A percentile compares a stretch with the other conserved stretches of the same genome.
These are phyloP conservation scores for Sympetrum striolatum DNA, from an alignment of 2,888 invertebrate species.

Conservation along the genomic window DNA sequence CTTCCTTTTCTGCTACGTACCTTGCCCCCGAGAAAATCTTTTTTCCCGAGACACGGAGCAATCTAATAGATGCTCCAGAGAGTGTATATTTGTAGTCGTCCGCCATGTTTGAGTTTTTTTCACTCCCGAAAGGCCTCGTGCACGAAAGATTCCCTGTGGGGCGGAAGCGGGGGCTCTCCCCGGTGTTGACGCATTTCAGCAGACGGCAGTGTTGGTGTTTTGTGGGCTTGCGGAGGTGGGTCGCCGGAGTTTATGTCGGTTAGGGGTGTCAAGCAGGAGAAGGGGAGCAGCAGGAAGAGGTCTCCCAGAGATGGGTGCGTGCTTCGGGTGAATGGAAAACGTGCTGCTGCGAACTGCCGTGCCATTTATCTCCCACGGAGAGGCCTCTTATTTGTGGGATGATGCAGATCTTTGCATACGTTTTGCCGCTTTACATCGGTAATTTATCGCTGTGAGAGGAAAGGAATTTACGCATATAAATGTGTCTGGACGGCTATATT, in stretches of 20 bases:
- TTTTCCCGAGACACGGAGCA: too few species aligned
- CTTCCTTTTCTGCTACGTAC: not conserved
- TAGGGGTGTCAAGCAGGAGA: not conserved
- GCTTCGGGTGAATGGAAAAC: not conserved
- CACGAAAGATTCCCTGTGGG: not conserved
- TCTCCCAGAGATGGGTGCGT: not conserved
- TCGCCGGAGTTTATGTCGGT: not conserved
- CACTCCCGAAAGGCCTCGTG: not conserved
- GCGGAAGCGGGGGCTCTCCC: not conserved
- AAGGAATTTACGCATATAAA: too few species aligned
- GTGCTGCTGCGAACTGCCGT: not conserved
- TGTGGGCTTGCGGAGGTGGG: not conserved
- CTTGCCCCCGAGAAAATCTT: not conserved
- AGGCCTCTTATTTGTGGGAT: not conserved
- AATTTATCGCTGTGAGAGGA: too few species aligned
- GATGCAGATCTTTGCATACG: not conserved
- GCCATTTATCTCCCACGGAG: not conserved
- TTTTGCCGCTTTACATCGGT: too few species aligned
- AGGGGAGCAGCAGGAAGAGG: not conserved
- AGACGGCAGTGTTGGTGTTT: constrained; percentile 9
- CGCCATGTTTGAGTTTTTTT: not conserved
- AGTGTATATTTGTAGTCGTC: not conserved
- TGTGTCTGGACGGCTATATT: too few species aligned
- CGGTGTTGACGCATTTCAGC: constrained; percentile 27
- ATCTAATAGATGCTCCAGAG: not conserved